These are phyloP conservation scores for Erebia epiphron DNA, from an alignment of 2,888 invertebrate genomes.

Conservation along the genomic window DNA sequence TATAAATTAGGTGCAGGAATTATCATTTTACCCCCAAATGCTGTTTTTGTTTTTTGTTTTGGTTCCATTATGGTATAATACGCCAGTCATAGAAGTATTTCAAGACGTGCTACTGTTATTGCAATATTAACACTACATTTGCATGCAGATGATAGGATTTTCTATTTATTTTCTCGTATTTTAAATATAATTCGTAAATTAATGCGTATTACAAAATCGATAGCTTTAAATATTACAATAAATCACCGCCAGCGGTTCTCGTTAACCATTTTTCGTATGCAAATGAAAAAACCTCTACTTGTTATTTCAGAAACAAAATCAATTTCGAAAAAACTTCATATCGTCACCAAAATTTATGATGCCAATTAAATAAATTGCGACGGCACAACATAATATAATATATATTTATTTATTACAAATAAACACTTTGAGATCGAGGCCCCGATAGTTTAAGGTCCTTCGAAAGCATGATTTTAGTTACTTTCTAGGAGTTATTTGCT, in stretches of 20 bases:
- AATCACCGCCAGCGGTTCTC: conserved; percentile 70
- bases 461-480: conserved; percentile 64
- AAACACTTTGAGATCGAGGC: conserved; percentile 74
- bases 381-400: conserved; percentile 43
- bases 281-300: conserved; percentile 21
- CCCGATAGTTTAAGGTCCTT: conserved; percentile 59
- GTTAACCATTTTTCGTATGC: conserved; percentile 35
- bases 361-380: conserved; percentile 50
- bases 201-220: conserved; percentile 41
- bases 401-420: conserved; percentile 50
- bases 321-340: conserved; percentile 31
- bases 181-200: background rate
- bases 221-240: conserved; percentile 30
- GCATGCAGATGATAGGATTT: conserved; percentile 29
- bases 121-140: conserved; percentile 17
- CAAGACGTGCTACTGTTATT: background rate
- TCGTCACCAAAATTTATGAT: conserved; percentile 35
- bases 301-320: conserved; percentile 23
- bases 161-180: background rate
- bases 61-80: background rate
- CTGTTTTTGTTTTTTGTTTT: too few species aligned
- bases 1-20: too few species aligned
- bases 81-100: background rate
- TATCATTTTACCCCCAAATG: too few species aligned
- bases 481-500: conserved; percentile 70